Evolutionary conservation across 92 coral and sea anemone species (phyloP), one percentile per base, ranked within the genome.

Genomic region (Plumapathes pennacea): DNA sequence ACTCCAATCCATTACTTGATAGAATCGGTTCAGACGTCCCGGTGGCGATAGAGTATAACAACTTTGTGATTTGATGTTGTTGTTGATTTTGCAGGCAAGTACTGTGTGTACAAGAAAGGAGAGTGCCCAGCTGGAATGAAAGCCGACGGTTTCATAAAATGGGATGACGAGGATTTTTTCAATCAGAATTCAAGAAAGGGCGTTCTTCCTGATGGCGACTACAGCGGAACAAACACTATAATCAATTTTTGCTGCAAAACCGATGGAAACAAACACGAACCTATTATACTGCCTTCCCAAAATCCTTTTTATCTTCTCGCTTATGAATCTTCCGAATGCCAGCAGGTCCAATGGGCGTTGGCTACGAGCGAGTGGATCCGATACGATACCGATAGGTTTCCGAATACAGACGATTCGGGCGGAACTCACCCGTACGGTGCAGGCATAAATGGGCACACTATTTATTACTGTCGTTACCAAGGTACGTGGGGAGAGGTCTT

Each of bases 231-330:
- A n/a, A 45, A 70, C 58, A 78, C 80, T 5, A 3, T 12, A 28
- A 78, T 78, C 5, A 13, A 49, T 23, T 77, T 56, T 48, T 78
- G 74, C 54, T 83, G 90, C 45, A 42, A 32, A 38, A 64, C 62
- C 0, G 48, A 32, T 15, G 90, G 90, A 4, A 28, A 44, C 62
- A 71, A 63, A 38, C 36, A 28, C 1, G 46, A 14, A 11, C 68
- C 90, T 8, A 37, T 77, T 17, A 3, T 27, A 12, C 75, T 83
- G 6, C 85, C 90, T 36, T 14, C 66, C 28, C 10, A 65, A 8
- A 43, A 29, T 11, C 89, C 90, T 17, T 77, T 83, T 60, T 83
- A 47, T 38, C 62, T 83, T 21, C 52, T 83, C 40, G 85, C 90
- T 2, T 83, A 70, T 47, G 57, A 54, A 6, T 71, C 85, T 10